These are phyloP conservation scores for Lordiphosa fenestrarum DNA, from an alignment of 2,888 invertebrate genomes.

Conservation along the genomic window DNA sequence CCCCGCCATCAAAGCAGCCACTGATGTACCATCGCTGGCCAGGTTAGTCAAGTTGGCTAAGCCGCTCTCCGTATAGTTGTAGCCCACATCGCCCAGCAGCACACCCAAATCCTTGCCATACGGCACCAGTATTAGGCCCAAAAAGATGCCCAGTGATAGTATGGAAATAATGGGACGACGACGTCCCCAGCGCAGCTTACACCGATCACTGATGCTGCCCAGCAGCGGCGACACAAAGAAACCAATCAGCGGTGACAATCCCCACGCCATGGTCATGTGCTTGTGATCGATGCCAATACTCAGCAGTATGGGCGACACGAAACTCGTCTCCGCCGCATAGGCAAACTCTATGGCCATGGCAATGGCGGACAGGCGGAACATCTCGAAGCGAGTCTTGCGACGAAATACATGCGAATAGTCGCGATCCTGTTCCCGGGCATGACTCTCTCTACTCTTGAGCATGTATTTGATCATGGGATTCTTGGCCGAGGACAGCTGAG, in stretches of 20 bases:
- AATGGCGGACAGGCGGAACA: conserved; percentile 77
- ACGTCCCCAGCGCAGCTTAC: conserved; percentile 82
- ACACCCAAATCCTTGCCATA: conserved; percentile 83
- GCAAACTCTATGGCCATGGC: conserved; percentile 84
- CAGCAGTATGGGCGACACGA: conserved; percentile 84
- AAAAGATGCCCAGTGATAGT: conserved; percentile 82
- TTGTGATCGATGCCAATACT: conserved; percentile 83
- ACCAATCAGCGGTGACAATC: conserved; percentile 79
- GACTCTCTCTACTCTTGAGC: conserved; percentile 78
- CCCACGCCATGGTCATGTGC: conserved; percentile 83
- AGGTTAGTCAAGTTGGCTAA: conserved; percentile 31
- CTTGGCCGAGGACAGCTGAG: conserved; percentile 66
- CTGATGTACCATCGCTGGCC: conserved; percentile 39
- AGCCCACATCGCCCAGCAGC: conserved; percentile 80
- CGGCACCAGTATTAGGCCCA: conserved; percentile 83
- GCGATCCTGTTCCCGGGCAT: conserved; percentile 76
- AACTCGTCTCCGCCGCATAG: conserved; percentile 85
- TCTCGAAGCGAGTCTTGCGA: conserved; percentile 77
- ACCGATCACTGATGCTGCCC: conserved; percentile 84
- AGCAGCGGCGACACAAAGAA: conserved; percentile 80
- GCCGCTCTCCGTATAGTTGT: conserved; percentile 34
- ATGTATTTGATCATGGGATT: conserved; percentile 79
- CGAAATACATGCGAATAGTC: conserved; percentile 80
- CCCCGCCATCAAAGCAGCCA: conserved; percentile 46
- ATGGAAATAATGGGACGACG: conserved; percentile 83